phyloP scores from a whole-genome alignment of 2,113 vertebrate genomes.

The Pterocles orientalis region DNA sequence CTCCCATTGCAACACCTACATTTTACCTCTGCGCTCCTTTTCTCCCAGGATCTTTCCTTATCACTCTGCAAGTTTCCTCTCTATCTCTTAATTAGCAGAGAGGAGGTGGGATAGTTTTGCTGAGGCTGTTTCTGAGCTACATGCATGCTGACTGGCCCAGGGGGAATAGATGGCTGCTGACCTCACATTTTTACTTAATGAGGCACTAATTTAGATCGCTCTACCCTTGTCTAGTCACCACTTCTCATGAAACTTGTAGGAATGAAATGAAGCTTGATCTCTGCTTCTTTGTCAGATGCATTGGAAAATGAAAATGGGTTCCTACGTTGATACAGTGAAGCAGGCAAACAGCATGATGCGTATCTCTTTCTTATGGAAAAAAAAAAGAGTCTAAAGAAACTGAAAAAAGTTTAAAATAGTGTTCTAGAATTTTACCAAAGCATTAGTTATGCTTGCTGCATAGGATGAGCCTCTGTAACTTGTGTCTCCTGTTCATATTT shows the following conservation, averaged over 20 bases:
- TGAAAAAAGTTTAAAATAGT: not conserved
- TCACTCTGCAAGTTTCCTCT: not conserved
- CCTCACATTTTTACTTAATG: constrained; percentile 65
- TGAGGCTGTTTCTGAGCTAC: constrained; percentile 25
- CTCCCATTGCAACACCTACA: not conserved
- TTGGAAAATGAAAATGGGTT: not conserved
- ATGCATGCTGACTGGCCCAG: not conserved
- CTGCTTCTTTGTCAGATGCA: not conserved
- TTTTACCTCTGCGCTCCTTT: not conserved
- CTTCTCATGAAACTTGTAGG: constrained; percentile 29
- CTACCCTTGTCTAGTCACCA: constrained; percentile 43
- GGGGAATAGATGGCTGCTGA: constrained; percentile 55
- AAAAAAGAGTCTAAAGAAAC: not conserved
- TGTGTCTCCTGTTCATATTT: not conserved
- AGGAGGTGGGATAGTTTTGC: constrained; percentile 8
- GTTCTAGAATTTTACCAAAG: not conserved
- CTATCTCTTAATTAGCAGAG: constrained; percentile 4
- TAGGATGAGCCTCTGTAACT: not conserved
- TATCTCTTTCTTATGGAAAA: not conserved
- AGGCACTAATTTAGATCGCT: constrained; percentile 48
- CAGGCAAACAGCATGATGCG: not conserved
- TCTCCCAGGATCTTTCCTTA: constrained; percentile 15
- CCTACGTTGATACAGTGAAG: not conserved
- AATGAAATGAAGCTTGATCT: constrained; percentile 50
- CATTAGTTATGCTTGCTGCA: not conserved